phyloP scores from a whole-genome alignment of 1,140 invertebrate genomes.

The Lanistes nyassanus region DNA sequence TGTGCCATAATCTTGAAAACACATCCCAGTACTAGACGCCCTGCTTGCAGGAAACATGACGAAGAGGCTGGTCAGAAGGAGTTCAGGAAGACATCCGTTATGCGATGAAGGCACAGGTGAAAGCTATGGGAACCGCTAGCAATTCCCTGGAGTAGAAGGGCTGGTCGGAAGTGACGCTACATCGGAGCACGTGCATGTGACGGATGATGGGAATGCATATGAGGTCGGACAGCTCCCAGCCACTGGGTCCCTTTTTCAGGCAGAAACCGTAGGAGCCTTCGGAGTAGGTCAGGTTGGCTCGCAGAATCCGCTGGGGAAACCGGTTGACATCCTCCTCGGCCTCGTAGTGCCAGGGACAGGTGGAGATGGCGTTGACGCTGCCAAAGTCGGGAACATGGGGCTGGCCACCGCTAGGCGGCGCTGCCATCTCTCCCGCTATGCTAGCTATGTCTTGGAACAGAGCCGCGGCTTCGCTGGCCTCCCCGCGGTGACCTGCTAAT shows the following conservation, averaged over 20 bases:
- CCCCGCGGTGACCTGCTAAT: too few relatives aligned
- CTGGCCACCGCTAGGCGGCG: neutral
- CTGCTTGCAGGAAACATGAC: too few relatives aligned
- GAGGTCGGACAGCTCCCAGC: neutral
- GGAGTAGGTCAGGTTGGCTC: slow-evolving; percentile 1
- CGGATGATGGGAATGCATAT: slow-evolving; percentile 5
- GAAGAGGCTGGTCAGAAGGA: too few relatives aligned
- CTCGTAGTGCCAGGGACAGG: slow-evolving; percentile 22
- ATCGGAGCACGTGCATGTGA: neutral
- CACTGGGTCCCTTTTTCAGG: neutral
- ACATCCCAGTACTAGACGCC: too few relatives aligned
- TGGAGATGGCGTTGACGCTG: slow-evolving; percentile 1
- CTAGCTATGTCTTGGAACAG: too few relatives aligned
- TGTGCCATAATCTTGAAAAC: too few relatives aligned
- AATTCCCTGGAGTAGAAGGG: neutral
- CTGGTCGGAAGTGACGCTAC: neutral
- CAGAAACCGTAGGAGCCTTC: neutral
- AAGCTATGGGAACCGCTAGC: slow-evolving; percentile 2
- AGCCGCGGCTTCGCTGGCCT: too few relatives aligned
- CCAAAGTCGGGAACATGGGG: too few relatives aligned
- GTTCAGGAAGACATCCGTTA: too few relatives aligned
- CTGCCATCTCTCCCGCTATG: too few relatives aligned
- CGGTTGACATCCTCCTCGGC: neutral
- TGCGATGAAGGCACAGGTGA: neutral
- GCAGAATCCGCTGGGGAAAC: neutral